Evolutionary conservation across 1,140 invertebrate species (phyloP).

Genomic region (Helicorthomorpha holstii): DNA sequence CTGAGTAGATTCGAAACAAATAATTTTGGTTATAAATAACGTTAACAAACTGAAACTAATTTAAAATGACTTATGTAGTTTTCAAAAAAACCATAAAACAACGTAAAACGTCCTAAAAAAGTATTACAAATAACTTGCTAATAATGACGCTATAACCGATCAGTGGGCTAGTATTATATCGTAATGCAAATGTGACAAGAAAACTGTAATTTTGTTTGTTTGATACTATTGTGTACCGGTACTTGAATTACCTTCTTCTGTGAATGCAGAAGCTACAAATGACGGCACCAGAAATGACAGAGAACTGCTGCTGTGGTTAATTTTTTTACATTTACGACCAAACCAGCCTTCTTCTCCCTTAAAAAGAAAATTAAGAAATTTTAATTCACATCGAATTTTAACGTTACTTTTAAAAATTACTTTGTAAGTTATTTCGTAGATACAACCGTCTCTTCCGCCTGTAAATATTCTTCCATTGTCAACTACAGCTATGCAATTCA

Average conservation of each 20-base stretch:
- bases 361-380: constrained; percentile 10
- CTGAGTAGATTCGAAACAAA: no score
- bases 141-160: no score
- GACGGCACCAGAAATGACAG: constrained; percentile 77
- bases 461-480: constrained; percentile 80
- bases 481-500: constrained; percentile 65
- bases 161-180: no score
- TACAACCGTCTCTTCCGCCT: constrained; percentile 79
- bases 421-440: constrained; percentile 93
- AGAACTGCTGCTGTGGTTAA: constrained; percentile 79
- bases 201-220: no score
- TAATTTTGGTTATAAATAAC: no score
- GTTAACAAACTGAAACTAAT: no score
- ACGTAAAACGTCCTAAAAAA: no score
- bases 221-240: no score
- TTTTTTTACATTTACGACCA: constrained; percentile 81
- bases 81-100: no score
- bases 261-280: constrained; percentile 63
- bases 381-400: constrained; percentile 5
- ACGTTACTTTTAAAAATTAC: constrained; percentile 24
- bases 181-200: no score
- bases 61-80: no score
- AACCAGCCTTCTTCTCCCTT: constrained; percentile 64
- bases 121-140: neutral
- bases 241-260: constrained; percentile 46